phyloP scores from a whole-genome alignment of 1,140 invertebrate genomes.

The Dreissena rostriformis region DNA sequence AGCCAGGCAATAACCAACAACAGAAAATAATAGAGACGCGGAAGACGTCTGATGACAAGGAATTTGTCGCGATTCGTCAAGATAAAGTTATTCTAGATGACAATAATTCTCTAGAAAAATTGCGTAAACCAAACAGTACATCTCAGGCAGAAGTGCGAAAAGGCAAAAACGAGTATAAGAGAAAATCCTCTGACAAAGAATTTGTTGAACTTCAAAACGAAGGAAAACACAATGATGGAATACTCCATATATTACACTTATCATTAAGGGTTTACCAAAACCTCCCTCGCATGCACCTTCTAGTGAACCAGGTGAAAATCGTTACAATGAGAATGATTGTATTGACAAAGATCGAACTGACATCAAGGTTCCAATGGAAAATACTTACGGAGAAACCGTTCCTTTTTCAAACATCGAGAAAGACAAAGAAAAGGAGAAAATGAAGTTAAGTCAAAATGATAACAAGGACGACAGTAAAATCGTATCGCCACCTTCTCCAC shows the following conservation, averaged over 20 bases:
- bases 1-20: too few relatives aligned
- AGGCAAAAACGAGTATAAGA: not conserved
- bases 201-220: not conserved
- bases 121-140: not conserved
- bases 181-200: not conserved
- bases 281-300: not conserved
- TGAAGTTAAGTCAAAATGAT: conserved; percentile 6
- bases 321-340: not conserved
- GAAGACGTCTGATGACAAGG: not conserved
- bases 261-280: conserved; percentile 35
- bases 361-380: conserved; percentile 19
- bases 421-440: conserved; percentile 5
- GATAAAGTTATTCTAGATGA: not conserved
- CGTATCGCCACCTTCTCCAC: conserved; percentile 46
- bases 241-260: conserved; percentile 27
- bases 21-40: too few relatives aligned
- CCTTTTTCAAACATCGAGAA: too few relatives aligned
- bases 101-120: not conserved
- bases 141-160: not conserved
- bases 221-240: not conserved
- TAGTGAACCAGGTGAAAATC: not conserved
- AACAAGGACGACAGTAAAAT: conserved; percentile 10
- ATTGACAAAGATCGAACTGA: conserved; percentile 8
- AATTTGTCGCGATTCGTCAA: not conserved
- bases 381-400: not conserved